Conservation (phyloP, 2,888 invertebrate genomes). For the Bombylius discolor region DNA sequence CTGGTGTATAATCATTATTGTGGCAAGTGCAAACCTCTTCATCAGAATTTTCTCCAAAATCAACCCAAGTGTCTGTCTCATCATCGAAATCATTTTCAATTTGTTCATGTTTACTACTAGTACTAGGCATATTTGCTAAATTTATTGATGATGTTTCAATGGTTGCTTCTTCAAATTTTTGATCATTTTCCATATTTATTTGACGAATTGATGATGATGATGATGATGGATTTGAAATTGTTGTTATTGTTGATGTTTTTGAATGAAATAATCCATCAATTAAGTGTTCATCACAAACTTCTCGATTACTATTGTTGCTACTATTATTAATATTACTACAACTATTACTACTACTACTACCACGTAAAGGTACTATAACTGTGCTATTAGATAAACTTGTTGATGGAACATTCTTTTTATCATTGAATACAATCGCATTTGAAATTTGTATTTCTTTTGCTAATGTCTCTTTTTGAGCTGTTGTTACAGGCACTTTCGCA, state of each 20-base stretch:
- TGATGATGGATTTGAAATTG: background rate
- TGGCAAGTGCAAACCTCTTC: constrained; percentile 37
- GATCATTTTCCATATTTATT: background rate
- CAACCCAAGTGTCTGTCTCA: constrained; percentile 32
- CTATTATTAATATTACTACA: too few relatives aligned
- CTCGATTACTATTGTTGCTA: background rate
- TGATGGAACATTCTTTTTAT: constrained; percentile 5
- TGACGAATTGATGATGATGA: background rate
- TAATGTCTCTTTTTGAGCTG: background rate
- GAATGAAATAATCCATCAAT: background rate
- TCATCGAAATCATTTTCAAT: constrained; percentile 21
- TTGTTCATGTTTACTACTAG: constrained; percentile 1
- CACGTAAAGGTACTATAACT: background rate
- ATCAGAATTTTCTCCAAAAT: constrained; percentile 35
- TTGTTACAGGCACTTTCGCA: background rate
- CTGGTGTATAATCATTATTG: constrained; percentile 22
- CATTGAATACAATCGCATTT: background rate
- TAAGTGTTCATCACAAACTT: background rate
- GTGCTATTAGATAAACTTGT: background rate
- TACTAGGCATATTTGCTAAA: background rate
- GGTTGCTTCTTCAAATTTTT: background rate
- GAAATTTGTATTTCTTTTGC: background rate
- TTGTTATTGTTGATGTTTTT: too few relatives aligned
- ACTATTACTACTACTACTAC: too few relatives aligned
- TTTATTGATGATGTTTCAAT: background rate